Evolutionary conservation across 2,888 invertebrate species (phyloP), one percentile per base, ranked within the genome.

Genomic region (Epinotia brunnichana): DNA sequence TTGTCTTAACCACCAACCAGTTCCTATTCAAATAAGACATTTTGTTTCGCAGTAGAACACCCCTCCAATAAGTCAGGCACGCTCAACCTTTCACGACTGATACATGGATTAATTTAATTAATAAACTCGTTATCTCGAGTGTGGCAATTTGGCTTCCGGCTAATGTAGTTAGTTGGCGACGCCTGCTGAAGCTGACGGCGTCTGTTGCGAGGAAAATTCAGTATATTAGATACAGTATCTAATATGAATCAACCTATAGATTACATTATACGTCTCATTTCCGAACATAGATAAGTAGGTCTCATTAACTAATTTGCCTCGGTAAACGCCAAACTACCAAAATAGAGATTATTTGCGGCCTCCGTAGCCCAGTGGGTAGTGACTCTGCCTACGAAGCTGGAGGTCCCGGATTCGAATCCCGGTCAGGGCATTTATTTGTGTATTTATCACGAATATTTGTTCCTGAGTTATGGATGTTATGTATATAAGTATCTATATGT

Each of bases 71-170:
- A 59, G 66, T 71, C 72, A 72, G 72, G 54, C 54, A 51, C 54
- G 61, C 61, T 61, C 72, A 72, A 68, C 72, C 68, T 68, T 72
- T 62, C 66, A 66, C 35, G 66, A 35, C 63, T 53, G 66, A 72
- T 68, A 68, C 62, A 35, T 66, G 71, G 70, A 69, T 74, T 74
- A 74, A 75, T 75, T 72, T 54, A 72, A 74, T 75, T 75, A 74
- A 75, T 75, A 74, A 75, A 64, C 63, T 75, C 72, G 74, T 75
- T 75, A 75, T 73, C 72, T 73, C 44, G 69, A 75, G 75, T 75
- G 66, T 73, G 74, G 72, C 74, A 74, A 75, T 75, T 73, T 68
- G 54, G 66, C 53, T 57, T 48, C 64, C 60, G 51, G 70, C 62
- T 68, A 62, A 62, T 62, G 51, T 29, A 17, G 70, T 62, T 62